phyloP scores from a whole-genome alignment of 2,888 invertebrate genomes.

The Bedellia somnulentella region DNA sequence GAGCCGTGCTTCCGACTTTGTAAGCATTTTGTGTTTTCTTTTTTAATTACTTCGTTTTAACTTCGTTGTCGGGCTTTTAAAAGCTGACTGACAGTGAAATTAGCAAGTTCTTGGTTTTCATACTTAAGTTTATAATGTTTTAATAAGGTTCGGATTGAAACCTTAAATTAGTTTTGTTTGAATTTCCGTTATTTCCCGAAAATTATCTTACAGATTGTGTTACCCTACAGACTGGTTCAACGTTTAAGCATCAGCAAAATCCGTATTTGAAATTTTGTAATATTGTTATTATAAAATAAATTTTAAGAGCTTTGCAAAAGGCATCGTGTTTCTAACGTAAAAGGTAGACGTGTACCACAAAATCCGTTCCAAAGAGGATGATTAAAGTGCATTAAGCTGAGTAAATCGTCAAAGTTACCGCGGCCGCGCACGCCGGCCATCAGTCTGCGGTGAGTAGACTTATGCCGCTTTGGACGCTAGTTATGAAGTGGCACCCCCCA shows the following conservation, averaged over 20 bases:
- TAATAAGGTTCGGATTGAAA: no score
- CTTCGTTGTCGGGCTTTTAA: slow-evolving; percentile 56
- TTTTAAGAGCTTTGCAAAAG: no score
- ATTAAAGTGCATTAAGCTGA: slow-evolving; percentile 1
- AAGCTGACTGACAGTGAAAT: slow-evolving; percentile 60
- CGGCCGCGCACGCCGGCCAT: slow-evolving; percentile 2
- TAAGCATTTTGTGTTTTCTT: slow-evolving; percentile 61
- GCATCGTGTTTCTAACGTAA: no score
- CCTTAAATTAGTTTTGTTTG: no score
- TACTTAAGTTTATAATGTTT: no score
- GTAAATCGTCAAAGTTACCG: slow-evolving; percentile 4
- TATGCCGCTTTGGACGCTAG: slow-evolving; percentile 42
- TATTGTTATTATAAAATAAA: no score
- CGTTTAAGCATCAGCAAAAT: no score
- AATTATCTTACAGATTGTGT: no score
- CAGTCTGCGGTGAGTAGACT: slow-evolving; percentile 38
- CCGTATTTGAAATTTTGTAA: no score
- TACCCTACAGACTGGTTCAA: no score
- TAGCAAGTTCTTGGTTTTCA: slow-evolving; percentile 55
- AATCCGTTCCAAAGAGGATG: background rate
- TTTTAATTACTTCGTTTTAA: slow-evolving; percentile 62
- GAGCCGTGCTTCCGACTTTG: slow-evolving; percentile 59
- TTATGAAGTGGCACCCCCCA: slow-evolving; percentile 36
- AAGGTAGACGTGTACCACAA: no score
- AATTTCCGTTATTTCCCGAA: no score